Percentiles rank a stretch among this genome's conserved stretches.
Conservation (phyloP, 30 jellyfish, hydroid and myxozoan genomes). For the Pelagia noctiluca region DNA sequence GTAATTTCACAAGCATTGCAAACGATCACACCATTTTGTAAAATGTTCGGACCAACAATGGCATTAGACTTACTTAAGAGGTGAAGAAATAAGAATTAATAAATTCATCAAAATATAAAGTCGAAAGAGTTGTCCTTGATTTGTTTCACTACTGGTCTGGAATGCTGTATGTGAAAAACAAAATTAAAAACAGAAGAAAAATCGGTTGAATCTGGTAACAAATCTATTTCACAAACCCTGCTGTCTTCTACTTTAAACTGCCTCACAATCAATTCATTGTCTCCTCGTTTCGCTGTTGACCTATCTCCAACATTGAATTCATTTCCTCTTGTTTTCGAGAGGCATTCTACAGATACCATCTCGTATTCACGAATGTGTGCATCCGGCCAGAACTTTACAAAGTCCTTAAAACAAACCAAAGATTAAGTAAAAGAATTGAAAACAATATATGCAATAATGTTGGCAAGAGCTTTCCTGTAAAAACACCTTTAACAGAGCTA, state of each 20-base stretch:
- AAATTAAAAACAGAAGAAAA: not conserved
- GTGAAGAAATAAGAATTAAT: too few species aligned
- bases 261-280: conserved; percentile 67
- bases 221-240: conserved; percentile 55
- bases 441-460: too few species aligned
- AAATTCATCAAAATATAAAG: not conserved
- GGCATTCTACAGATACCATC: conserved; percentile 83
- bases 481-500: too few species aligned
- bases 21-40: too few species aligned
- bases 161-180: too few species aligned
- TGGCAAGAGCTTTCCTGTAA: too few species aligned
- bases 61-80: too few species aligned
- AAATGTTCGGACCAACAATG: too few species aligned
- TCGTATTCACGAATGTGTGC: conserved; percentile 74
- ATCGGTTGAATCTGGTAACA: not conserved
- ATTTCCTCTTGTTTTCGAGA: conserved; percentile 51
- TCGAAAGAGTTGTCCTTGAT: not conserved
- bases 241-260: conserved; percentile 88
- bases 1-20: too few species aligned
- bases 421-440: too few species aligned
- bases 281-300: conserved; percentile 65
- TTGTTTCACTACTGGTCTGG: too few species aligned
- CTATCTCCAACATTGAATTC: conserved; percentile 46
- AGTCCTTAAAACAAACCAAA: conserved; percentile 73
- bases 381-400: conserved; percentile 95